Percentiles rank a stretch among this genome's conserved stretches.
phyloP scores from a whole-genome alignment of 2,797 vertebrate species.

The Phylloscopus collybita region DNA sequence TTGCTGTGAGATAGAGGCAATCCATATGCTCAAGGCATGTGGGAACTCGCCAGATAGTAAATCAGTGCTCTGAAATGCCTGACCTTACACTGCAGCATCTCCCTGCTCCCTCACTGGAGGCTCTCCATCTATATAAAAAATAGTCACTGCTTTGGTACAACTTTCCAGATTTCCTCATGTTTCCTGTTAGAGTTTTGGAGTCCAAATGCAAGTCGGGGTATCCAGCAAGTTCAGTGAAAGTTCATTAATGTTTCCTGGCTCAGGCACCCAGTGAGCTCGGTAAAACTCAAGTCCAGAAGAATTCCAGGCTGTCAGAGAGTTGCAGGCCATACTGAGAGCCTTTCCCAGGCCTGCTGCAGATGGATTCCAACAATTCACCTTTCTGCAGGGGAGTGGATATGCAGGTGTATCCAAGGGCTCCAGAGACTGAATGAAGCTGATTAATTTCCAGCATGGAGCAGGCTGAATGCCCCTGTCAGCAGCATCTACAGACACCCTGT shows the following conservation, averaged over 20 bases:
- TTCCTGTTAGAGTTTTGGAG: background rate
- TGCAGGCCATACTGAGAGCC: background rate
- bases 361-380: background rate
- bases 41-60: background rate
- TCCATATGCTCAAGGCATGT: background rate
- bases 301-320: background rate
- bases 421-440: background rate
- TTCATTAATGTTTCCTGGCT: background rate
- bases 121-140: background rate
- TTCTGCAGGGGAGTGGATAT: background rate
- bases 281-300: background rate
- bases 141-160: rapidly evolving
- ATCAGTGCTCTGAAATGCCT: background rate
- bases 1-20: background rate
- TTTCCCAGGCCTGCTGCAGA: background rate
- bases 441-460: background rate
- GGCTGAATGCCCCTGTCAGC: background rate
- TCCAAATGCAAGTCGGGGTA: background rate
- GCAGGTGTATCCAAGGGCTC: background rate
- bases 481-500: background rate
- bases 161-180: background rate
- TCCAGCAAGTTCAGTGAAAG: background rate
- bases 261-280: background rate
- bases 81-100: background rate
- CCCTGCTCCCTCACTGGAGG: background rate